A percentile compares a stretch with the other conserved stretches of the same genome.
Evolutionary conservation across 2,888 invertebrate species (phyloP).

Genomic region (Ditula angustiorana): DNA sequence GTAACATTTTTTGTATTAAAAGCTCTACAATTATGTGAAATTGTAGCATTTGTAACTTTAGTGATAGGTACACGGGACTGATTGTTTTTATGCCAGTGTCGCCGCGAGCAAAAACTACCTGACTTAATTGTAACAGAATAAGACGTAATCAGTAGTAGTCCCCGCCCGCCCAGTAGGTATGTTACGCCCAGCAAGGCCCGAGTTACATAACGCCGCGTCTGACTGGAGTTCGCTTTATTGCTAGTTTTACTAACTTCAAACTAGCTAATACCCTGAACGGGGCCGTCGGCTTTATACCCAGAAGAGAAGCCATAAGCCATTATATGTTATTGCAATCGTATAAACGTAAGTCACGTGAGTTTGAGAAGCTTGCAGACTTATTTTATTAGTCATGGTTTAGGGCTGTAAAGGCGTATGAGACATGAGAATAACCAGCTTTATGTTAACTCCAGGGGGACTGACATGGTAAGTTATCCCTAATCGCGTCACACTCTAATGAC

Average conservation of each 20-base stretch:
- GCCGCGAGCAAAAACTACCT: background rate
- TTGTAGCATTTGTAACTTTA: too few species aligned
- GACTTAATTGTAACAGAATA: slow-evolving; percentile 34
- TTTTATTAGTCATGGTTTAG: too few species aligned
- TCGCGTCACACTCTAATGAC: too few species aligned
- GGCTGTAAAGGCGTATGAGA: too few species aligned
- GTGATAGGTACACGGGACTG: too few species aligned
- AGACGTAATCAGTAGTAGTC: slow-evolving; percentile 10
- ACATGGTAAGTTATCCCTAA: too few species aligned
- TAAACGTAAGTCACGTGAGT: slow-evolving; percentile 25
- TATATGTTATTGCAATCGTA: slow-evolving; percentile 24
- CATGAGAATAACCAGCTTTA: too few species aligned
- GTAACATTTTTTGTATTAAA: too few species aligned
- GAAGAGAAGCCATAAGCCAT: slow-evolving; percentile 21
- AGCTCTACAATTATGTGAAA: too few species aligned
- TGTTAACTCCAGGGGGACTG: too few species aligned
- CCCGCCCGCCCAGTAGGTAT: slow-evolving; percentile 32
- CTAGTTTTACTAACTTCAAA: slow-evolving; percentile 16
- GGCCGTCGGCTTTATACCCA: slow-evolving; percentile 8
- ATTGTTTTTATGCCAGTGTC: background rate
- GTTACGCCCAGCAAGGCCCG: slow-evolving; percentile 31
- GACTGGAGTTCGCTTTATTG: slow-evolving; percentile 31
- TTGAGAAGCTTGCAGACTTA: slow-evolving; percentile 7
- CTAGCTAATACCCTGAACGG: slow-evolving; percentile 9
- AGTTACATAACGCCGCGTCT: slow-evolving; percentile 34